Conservation (phyloP, 1,140 invertebrate species). For the Drosophila tani region DNA sequence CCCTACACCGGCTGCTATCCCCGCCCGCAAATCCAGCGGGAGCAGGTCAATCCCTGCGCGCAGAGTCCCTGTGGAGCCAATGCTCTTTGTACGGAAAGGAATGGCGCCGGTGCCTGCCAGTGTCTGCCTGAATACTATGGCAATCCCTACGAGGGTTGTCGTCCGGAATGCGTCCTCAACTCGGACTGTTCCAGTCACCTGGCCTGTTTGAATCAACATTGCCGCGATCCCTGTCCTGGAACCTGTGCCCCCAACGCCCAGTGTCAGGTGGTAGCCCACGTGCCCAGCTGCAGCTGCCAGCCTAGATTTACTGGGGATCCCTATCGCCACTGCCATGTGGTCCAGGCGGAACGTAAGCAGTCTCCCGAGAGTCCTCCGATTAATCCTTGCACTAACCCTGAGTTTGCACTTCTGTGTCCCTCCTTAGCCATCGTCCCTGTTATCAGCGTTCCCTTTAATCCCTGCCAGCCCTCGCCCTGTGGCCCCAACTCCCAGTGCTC, state of each 20-base stretch:
- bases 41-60: constrained; percentile 87
- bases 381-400: constrained; percentile 80
- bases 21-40: constrained; percentile 82
- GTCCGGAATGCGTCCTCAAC: constrained; percentile 91
- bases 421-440: constrained; percentile 62
- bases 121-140: constrained; percentile 88
- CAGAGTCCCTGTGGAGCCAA: constrained; percentile 86
- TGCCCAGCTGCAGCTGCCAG: constrained; percentile 91
- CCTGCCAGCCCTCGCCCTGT: constrained; percentile 90
- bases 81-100: constrained; percentile 20
- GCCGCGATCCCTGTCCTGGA: constrained; percentile 92
- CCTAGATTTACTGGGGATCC: constrained; percentile 91
- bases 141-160: constrained; percentile 89
- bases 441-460: constrained; percentile 85
- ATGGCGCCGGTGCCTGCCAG: constrained; percentile 60
- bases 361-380: not conserved
- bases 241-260: constrained; percentile 92
- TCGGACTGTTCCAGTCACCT: constrained; percentile 91
- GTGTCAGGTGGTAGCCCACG: constrained; percentile 91
- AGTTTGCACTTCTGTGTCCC: constrained; percentile 42
- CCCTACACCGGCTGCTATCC: constrained; percentile 87
- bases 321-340: constrained; percentile 85
- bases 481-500: constrained; percentile 90
- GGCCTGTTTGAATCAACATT: constrained; percentile 92
- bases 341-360: constrained; percentile 85